These are phyloP conservation scores for Gastrophryne carolinensis DNA, from an alignment of 2,797 vertebrate genomes.

Conservation along the genomic window DNA sequence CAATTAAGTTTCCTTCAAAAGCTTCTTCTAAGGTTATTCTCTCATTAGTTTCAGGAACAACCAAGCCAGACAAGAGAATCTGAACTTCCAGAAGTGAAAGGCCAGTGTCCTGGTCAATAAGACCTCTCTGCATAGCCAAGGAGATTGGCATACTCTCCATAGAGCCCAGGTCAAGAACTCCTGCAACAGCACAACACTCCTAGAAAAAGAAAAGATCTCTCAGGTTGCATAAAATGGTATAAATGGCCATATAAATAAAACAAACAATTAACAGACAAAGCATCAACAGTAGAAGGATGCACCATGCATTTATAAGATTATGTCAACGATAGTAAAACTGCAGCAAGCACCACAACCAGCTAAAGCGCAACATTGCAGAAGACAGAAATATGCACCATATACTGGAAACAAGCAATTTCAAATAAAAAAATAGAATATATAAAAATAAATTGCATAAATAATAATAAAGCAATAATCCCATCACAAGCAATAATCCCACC, in stretches of 20 bases:
- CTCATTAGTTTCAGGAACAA: slow-evolving; percentile 75
- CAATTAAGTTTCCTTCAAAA: slow-evolving; percentile 75
- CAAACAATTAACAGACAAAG: not conserved
- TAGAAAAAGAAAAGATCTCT: slow-evolving; percentile 63
- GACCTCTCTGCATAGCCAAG: slow-evolving; percentile 85
- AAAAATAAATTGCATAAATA: not conserved
- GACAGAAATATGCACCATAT: slow-evolving; percentile 27
- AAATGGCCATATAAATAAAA: not conserved
- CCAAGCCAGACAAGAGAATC: slow-evolving; percentile 80
- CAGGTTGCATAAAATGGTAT: too few relatives aligned
- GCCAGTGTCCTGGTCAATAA: slow-evolving; percentile 94
- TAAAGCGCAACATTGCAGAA: slow-evolving; percentile 54
- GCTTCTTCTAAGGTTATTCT: slow-evolving; percentile 77
- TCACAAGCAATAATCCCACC: not conserved
- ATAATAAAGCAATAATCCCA: not conserved
- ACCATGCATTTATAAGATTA: slow-evolving; percentile 46
- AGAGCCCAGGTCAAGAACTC: slow-evolving; percentile 92
- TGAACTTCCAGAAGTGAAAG: slow-evolving; percentile 84
- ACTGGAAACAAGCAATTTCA: not conserved
- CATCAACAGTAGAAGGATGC: not conserved
- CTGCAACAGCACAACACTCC: slow-evolving; percentile 79
- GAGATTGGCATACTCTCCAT: slow-evolving; percentile 92
- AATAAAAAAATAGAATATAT: not conserved
- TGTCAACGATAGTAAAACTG: slow-evolving; percentile 13
- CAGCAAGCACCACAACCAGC: slow-evolving; percentile 38